Conservation (phyloP, 2,888 invertebrate genomes). For the Plebejus argus region DNA sequence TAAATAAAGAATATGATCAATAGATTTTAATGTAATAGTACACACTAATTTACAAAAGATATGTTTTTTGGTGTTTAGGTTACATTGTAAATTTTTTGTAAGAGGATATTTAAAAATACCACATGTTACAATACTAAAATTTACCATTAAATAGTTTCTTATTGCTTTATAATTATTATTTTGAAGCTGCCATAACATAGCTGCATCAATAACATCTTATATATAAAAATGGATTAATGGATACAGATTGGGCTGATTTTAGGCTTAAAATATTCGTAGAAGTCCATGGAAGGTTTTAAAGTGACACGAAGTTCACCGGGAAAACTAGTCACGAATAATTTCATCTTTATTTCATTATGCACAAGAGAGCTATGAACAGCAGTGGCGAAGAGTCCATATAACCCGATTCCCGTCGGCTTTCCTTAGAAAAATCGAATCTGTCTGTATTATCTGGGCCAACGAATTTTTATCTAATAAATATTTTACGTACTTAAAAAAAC, state of each 20-base stretch:
- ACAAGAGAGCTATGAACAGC: neutral
- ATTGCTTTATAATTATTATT: neutral
- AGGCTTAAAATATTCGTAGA: no score
- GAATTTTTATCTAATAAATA: no score
- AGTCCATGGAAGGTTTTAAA: no score
- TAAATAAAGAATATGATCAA: neutral
- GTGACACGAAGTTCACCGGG: no score
- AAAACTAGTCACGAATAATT: no score
- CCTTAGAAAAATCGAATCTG: no score
- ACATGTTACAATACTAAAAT: neutral
- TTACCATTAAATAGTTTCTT: neutral
- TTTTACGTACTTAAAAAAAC: no score
- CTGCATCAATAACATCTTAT: neutral
- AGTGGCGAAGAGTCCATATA: no score
- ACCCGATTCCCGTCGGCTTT: no score
- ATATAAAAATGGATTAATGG: no score
- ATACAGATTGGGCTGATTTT: no score
- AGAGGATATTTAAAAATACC: neutral
- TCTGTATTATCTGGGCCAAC: no score
- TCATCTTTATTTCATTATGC: neutral
- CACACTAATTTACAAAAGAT: constrained; percentile 24
- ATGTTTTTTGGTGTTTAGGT: constrained; percentile 1
- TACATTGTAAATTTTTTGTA: neutral
- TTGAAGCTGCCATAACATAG: neutral
- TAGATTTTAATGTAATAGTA: neutral